Conservation (phyloP, 2,888 invertebrate species). For the Pseudanteris insignis region DNA sequence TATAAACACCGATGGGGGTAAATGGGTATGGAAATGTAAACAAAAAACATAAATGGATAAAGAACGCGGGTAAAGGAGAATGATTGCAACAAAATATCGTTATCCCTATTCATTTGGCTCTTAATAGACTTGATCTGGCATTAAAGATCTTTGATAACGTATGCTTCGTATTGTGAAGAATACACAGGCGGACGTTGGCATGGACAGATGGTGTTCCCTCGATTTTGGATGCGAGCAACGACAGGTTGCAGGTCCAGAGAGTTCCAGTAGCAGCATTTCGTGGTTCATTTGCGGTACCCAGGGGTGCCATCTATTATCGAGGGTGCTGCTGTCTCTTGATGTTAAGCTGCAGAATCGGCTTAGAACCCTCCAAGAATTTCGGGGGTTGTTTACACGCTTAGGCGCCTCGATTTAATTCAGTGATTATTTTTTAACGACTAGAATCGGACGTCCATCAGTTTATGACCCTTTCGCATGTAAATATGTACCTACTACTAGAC, state of each 20-base stretch:
- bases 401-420: conserved; percentile 64
- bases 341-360: conserved; percentile 33
- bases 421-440: conserved; percentile 66
- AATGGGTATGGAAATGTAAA: too few relatives aligned
- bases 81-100: conserved; percentile 24
- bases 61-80: conserved; percentile 3
- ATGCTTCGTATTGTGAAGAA: conserved; percentile 32
- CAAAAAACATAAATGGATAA: too few relatives aligned
- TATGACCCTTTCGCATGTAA: conserved; percentile 17
- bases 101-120: conserved; percentile 33
- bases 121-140: conserved; percentile 41
- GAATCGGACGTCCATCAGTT: conserved; percentile 23
- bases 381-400: conserved; percentile 63
- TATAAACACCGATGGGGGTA: too few relatives aligned
- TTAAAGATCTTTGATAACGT: conserved; percentile 42
- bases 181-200: conserved; percentile 19
- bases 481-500: too few relatives aligned
- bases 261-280: conserved; percentile 65
- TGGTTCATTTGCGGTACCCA: conserved; percentile 68
- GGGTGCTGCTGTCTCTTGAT: conserved; percentile 49
- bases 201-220: conserved; percentile 60
- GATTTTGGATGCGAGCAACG: conserved; percentile 53
- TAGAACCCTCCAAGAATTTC: conserved; percentile 42
- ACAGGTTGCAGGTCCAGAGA: conserved; percentile 63
- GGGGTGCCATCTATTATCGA: conserved; percentile 66